Evolutionary conservation across 2,113 vertebrate genomes (phyloP).

Genomic region (Alligator mississippiensis): DNA sequence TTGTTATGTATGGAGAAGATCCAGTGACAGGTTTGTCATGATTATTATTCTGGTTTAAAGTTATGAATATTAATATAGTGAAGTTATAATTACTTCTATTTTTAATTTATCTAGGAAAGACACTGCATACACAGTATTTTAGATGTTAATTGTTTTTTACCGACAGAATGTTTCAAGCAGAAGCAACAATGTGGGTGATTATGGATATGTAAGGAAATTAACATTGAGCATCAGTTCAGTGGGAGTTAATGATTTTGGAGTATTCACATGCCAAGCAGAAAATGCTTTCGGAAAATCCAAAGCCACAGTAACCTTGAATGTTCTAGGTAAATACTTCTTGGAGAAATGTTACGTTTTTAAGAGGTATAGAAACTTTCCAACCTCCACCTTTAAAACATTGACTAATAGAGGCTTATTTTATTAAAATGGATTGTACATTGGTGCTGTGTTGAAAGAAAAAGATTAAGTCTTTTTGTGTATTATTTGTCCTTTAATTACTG

Average conservation of each 20-base stretch:
- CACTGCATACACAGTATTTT: slow-evolving; percentile 80
- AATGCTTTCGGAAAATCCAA: slow-evolving; percentile 86
- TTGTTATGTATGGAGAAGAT: slow-evolving; percentile 67
- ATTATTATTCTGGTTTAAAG: slow-evolving; percentile 80
- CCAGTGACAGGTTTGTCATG: slow-evolving; percentile 73
- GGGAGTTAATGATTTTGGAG: slow-evolving; percentile 85
- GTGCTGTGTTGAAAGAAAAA: background rate
- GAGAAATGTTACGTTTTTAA: slow-evolving; percentile 49
- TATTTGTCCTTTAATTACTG: background rate
- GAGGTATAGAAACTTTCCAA: slow-evolving; percentile 11
- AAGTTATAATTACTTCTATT: slow-evolving; percentile 85
- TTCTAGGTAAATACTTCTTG: slow-evolving; percentile 86
- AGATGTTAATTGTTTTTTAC: slow-evolving; percentile 82
- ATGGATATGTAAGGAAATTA: slow-evolving; percentile 80
- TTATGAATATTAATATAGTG: slow-evolving; percentile 82
- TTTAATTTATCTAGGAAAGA: slow-evolving; percentile 84
- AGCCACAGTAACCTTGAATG: slow-evolving; percentile 88
- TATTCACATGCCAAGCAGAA: slow-evolving; percentile 89
- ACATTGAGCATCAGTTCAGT: slow-evolving; percentile 83
- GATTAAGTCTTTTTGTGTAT: background rate
- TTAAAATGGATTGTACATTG: slow-evolving; percentile 36
- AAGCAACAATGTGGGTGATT: slow-evolving; percentile 78
- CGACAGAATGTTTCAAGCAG: slow-evolving; percentile 65
- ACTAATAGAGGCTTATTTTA: slow-evolving; percentile 18
- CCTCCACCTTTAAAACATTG: slow-evolving; percentile 19